A percentile compares a stretch with the other conserved stretches of the same genome.
These are phyloP conservation scores for Chunga burmeisteri DNA, from an alignment of 2,113 vertebrate genomes.

Conservation along the genomic window DNA sequence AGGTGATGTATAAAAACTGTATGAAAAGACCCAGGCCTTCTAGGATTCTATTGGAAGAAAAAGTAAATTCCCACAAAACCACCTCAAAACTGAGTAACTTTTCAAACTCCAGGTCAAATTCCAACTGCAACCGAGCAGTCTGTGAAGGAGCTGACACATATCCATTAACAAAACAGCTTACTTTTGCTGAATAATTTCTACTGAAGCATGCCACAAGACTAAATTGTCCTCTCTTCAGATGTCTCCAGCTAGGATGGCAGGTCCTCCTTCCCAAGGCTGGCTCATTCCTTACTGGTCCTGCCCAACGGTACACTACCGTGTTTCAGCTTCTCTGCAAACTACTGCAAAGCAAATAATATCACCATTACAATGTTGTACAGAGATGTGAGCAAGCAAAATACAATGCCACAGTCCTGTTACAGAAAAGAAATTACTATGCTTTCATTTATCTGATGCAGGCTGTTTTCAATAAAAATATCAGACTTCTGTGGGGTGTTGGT, in stretches of 20 bases:
- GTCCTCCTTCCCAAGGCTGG: slow-evolving; percentile 32
- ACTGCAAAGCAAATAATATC: slow-evolving; percentile 15
- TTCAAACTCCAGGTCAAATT: not conserved
- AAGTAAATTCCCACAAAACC: not conserved
- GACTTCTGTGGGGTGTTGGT: not conserved
- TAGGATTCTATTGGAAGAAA: not conserved
- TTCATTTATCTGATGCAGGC: not conserved
- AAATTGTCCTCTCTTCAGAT: slow-evolving; percentile 57
- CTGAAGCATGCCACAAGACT: slow-evolving; percentile 48
- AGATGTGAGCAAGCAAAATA: not conserved
- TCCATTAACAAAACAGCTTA: slow-evolving; percentile 45
- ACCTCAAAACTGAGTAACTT: not conserved
- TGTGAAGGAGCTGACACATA: not conserved
- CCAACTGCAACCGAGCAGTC: not conserved
- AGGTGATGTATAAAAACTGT: not conserved
- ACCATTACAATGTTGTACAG: not conserved
- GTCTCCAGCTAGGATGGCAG: slow-evolving; percentile 10
- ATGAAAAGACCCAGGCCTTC: not conserved
- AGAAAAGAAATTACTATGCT: not conserved
- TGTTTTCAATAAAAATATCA: not conserved
- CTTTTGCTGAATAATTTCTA: slow-evolving; percentile 61
- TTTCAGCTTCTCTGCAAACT: slow-evolving; percentile 25
- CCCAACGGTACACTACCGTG: not conserved
- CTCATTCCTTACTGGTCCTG: slow-evolving; percentile 61
- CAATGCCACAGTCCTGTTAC: not conserved